Evolutionary conservation across 1,140 invertebrate species (phyloP).

Genomic region (Diorhabda carinulata): DNA sequence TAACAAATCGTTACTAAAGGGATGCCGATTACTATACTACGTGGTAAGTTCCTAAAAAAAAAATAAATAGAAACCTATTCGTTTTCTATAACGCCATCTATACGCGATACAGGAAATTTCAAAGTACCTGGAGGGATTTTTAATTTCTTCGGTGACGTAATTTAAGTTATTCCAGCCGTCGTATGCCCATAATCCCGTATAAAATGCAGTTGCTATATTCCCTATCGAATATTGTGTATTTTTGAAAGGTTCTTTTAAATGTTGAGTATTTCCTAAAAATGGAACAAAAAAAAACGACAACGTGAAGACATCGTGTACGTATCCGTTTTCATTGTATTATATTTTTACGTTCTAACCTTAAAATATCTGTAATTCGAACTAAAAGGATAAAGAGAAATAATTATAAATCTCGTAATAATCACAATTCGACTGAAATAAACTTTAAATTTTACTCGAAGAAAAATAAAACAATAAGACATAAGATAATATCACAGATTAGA

Average conservation of each 20-base stretch:
- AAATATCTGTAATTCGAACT: too few relatives aligned
- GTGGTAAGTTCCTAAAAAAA: slow-evolving; percentile 80
- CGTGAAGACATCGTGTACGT: too few relatives aligned
- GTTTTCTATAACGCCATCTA: too few relatives aligned
- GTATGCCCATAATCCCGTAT: slow-evolving; percentile 97
- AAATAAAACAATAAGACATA: too few relatives aligned
- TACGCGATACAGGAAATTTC: too few relatives aligned
- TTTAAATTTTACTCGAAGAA: too few relatives aligned
- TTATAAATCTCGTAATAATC: too few relatives aligned
- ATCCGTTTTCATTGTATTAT: too few relatives aligned
- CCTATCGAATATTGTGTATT: slow-evolving; percentile 74
- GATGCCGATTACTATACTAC: slow-evolving; percentile 94
- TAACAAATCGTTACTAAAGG: slow-evolving; percentile 95
- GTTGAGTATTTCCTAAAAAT: slow-evolving; percentile 73
- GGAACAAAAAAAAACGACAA: slow-evolving; percentile 14
- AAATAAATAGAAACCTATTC: not conserved
- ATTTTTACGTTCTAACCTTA: too few relatives aligned
- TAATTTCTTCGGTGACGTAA: slow-evolving; percentile 98
- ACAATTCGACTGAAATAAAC: too few relatives aligned
- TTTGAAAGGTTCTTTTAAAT: slow-evolving; percentile 83
- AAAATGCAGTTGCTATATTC: slow-evolving; percentile 92
- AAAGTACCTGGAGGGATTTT: slow-evolving; percentile 87
- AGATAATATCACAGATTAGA: too few relatives aligned
- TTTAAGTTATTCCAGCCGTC: slow-evolving; percentile 99
- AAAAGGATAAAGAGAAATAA: too few relatives aligned